A percentile compares a stretch with the other conserved stretches of the same genome.
Evolutionary conservation across 2,113 vertebrate genomes (phyloP).

Genomic region (Laticauda laticaudata): DNA sequence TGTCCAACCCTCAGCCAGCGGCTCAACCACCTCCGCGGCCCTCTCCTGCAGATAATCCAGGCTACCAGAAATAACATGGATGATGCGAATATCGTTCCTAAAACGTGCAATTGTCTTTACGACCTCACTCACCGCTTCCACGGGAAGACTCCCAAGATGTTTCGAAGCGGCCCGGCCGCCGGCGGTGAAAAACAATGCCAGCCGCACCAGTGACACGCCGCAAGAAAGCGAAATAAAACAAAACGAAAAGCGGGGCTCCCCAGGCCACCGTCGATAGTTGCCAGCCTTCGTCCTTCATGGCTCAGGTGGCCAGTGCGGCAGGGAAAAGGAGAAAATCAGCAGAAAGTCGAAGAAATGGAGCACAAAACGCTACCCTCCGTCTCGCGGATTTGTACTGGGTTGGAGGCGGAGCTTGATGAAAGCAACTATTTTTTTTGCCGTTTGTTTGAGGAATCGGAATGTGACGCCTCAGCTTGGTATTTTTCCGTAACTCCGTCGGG

Average conservation of each 20-base stretch:
- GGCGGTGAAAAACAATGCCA: background rate
- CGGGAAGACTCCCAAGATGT: background rate
- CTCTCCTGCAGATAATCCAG: background rate
- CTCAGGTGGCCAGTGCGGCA: background rate
- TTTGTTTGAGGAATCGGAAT: background rate
- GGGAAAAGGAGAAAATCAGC: rapidly evolving
- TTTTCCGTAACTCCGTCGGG: background rate
- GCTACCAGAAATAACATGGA: background rate
- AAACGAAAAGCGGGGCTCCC: background rate
- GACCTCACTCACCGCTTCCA: conserved; percentile 24
- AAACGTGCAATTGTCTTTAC: background rate
- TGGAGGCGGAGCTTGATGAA: background rate
- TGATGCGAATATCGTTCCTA: background rate
- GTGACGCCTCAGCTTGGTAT: background rate
- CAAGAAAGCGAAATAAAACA: conserved; percentile 25
- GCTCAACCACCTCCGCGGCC: background rate
- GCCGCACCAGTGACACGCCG: conserved; percentile 29
- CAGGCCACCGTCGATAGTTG: background rate
- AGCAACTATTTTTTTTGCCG: background rate
- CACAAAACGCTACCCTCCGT: background rate
- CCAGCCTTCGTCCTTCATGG: background rate
- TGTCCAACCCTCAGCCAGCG: background rate
- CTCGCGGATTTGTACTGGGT: background rate
- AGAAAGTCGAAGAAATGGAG: background rate
- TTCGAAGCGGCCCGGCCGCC: conserved; percentile 11